Conservation (phyloP, 2,797 vertebrate genomes). For the Alauda arvensis region DNA sequence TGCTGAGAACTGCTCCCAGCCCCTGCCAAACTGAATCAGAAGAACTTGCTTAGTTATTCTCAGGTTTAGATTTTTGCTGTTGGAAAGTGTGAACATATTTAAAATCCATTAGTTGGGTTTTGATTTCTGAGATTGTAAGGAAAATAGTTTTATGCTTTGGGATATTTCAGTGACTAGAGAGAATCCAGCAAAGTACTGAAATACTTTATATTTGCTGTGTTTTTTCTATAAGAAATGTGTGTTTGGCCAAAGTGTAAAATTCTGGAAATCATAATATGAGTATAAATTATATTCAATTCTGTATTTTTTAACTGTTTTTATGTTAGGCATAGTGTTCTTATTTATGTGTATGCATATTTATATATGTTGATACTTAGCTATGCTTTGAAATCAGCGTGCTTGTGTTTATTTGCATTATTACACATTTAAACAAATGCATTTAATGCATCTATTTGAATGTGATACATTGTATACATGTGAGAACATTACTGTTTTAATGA, state of each 20-base stretch:
- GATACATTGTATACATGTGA: constrained; percentile 35
- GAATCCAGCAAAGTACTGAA: not conserved
- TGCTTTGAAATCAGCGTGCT: constrained; percentile 64
- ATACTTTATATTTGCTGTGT: not conserved
- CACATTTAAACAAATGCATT: constrained; percentile 72
- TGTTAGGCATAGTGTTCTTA: constrained; percentile 42
- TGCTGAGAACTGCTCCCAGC: not conserved
- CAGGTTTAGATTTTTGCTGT: not conserved
- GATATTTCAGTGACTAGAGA: not conserved
- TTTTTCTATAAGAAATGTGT: not conserved
- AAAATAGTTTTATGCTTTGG: not conserved
- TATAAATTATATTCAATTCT: constrained; percentile 17
- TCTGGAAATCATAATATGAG: constrained; percentile 15
- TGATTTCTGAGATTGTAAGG: not conserved
- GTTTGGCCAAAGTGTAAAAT: not conserved
- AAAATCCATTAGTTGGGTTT: not conserved
- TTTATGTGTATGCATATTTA: constrained; percentile 39
- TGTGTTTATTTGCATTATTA: constrained; percentile 69
- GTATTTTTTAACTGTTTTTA: constrained; percentile 25
- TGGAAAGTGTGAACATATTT: not conserved
- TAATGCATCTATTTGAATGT: constrained; percentile 70
- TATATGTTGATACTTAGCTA: constrained; percentile 51
- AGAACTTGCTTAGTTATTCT: not conserved
- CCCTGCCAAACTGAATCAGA: not conserved
- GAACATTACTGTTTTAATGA: constrained; percentile 44